Evolutionary conservation across 2,888 invertebrate species (phyloP).

Genomic region (Fragum whitleyi): DNA sequence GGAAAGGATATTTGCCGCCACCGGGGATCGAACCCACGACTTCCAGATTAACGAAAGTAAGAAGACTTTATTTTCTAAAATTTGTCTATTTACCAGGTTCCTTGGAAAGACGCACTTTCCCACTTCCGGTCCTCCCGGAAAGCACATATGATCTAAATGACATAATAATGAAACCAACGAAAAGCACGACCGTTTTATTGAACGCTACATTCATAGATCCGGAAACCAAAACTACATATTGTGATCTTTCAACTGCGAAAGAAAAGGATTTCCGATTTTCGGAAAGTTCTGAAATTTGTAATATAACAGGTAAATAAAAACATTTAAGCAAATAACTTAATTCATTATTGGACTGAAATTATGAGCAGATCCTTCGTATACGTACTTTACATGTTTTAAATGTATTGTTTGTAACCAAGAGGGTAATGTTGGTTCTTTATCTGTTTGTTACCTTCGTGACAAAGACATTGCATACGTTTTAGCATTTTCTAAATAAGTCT

Average conservation of each 20-base stretch:
- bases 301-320: neutral
- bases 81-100: too few relatives aligned
- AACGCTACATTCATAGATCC: conserved; percentile 4
- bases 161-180: conserved; percentile 12
- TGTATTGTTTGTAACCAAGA: too few relatives aligned
- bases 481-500: too few relatives aligned
- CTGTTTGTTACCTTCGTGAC: too few relatives aligned
- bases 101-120: neutral
- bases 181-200: neutral
- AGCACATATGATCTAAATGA: conserved; percentile 5
- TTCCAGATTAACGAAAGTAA: too few relatives aligned
- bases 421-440: too few relatives aligned
- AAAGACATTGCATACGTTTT: too few relatives aligned
- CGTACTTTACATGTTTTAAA: too few relatives aligned
- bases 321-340: neutral
- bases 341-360: neutral
- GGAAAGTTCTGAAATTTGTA: neutral
- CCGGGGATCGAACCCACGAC: too few relatives aligned
- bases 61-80: too few relatives aligned
- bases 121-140: conserved; percentile 20
- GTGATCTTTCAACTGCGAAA: neutral
- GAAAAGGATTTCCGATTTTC: neutral
- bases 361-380: neutral
- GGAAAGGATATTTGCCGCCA: too few relatives aligned
- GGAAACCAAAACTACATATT: neutral